Evolutionary conservation across 35 echinoderm and acorn worm species (phyloP).

Genomic region (Heliocidaris tuberculata): DNA sequence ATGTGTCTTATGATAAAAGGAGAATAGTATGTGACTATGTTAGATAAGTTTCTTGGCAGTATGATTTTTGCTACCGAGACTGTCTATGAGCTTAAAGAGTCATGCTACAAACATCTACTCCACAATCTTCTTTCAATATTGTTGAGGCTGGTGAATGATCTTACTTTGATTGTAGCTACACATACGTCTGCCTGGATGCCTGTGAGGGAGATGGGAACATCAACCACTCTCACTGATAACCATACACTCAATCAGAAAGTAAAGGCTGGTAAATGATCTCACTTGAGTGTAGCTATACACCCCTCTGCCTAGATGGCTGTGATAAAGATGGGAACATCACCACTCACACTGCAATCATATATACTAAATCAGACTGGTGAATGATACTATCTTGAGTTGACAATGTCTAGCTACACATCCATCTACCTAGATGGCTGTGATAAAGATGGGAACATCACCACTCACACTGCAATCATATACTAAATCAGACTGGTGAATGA

Average conservation of each 20-base stretch:
- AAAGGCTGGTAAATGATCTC: slow-evolving; percentile 23
- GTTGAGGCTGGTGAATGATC: not conserved
- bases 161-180: slow-evolving; percentile 79
- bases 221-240: slow-evolving; percentile 90
- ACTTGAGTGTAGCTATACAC: slow-evolving; percentile 73
- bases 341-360: no score
- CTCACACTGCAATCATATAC: slow-evolving; percentile 67
- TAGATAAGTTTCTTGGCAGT: not conserved
- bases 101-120: no score
- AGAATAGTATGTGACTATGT: no score
- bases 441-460: slow-evolving; percentile 91
- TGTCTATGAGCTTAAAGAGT: no score
- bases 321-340: slow-evolving; percentile 77
- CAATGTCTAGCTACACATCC: slow-evolving; percentile 75
- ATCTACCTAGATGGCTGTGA: slow-evolving; percentile 81
- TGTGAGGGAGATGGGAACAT: slow-evolving; percentile 88
- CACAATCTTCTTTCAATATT: no score
- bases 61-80: no score
- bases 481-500: not conserved
- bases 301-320: slow-evolving; percentile 85
- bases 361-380: not conserved
- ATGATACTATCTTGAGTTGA: slow-evolving; percentile 64
- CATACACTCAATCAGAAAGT: not conserved
- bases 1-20: no score
- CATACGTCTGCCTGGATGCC: slow-evolving; percentile 81